Evolutionary conservation across 2,113 vertebrate species (phyloP).

Genomic region (Myotis brandtii): DNA sequence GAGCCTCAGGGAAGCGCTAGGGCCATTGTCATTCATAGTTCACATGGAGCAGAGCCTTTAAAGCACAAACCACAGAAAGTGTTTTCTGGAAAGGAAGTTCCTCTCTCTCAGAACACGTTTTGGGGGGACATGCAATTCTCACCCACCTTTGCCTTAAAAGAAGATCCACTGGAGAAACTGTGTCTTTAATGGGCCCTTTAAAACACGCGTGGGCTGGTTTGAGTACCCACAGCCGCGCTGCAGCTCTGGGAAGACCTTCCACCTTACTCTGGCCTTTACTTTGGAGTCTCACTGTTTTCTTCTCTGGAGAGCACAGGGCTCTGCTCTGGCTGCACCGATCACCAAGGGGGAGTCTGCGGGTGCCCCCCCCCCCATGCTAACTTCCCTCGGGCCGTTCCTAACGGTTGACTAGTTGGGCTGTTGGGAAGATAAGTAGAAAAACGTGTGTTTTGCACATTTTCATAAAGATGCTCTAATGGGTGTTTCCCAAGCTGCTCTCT

Average conservation of each 20-base stretch:
- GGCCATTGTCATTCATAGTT: not conserved
- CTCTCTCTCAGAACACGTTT: not conserved
- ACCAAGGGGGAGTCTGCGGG: rapidly evolving
- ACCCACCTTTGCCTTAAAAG: not conserved
- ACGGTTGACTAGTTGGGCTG: not conserved
- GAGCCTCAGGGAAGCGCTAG: not conserved
- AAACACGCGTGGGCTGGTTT: rapidly evolving
- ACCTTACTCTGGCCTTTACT: not conserved
- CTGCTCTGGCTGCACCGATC: not conserved
- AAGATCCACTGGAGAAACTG: not conserved
- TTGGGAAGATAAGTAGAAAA: not conserved
- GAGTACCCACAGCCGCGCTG: rapidly evolving
- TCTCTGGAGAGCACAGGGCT: rapidly evolving
- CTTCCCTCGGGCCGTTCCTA: not conserved
- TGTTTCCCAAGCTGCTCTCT: not conserved
- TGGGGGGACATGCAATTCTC: rapidly evolving
- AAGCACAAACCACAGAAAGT: not conserved
- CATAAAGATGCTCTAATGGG: not conserved
- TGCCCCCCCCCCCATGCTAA: not conserved
- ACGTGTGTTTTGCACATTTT: not conserved
- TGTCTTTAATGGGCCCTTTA: not conserved
- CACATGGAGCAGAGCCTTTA: rapidly evolving
- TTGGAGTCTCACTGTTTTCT: not conserved
- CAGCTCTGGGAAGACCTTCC: not conserved
- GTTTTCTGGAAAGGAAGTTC: not conserved